These are phyloP conservation scores for Magallana gigas DNA, from an alignment of 1,140 invertebrate genomes.

Conservation along the genomic window DNA sequence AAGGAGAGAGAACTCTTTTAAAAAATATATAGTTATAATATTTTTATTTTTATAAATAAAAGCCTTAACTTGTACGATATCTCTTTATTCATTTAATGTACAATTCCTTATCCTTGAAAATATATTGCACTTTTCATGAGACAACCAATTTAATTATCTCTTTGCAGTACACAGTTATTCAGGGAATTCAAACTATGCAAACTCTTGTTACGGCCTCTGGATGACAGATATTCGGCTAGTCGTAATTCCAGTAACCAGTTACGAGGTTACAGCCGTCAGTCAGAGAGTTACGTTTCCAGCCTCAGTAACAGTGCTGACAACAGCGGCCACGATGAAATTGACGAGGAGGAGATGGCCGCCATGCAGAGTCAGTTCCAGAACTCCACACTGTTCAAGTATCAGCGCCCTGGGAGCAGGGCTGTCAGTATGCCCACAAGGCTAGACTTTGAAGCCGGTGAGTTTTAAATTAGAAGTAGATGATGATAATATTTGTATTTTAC, in stretches of 20 bases:
- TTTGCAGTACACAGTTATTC: slow-evolving; percentile 76
- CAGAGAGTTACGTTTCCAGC: slow-evolving; percentile 76
- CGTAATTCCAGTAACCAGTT: slow-evolving; percentile 74
- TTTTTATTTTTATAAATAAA: too few relatives aligned
- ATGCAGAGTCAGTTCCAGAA: slow-evolving; percentile 66
- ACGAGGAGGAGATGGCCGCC: slow-evolving; percentile 68
- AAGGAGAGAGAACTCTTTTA: too few relatives aligned
- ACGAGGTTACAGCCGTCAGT: slow-evolving; percentile 78
- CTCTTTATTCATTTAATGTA: too few relatives aligned
- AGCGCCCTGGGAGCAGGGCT: slow-evolving; percentile 75
- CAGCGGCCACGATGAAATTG: slow-evolving; percentile 69
- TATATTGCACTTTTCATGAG: too few relatives aligned
- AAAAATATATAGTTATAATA: too few relatives aligned
- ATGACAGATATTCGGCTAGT: slow-evolving; percentile 74
- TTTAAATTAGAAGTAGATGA: not conserved
- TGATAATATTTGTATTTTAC: too few relatives aligned
- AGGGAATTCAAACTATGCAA: slow-evolving; percentile 78
- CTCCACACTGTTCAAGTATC: slow-evolving; percentile 71
- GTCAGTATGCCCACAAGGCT: slow-evolving; percentile 70
- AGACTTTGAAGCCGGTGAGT: slow-evolving; percentile 62
- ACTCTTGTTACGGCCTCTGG: slow-evolving; percentile 75
- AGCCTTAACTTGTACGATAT: too few relatives aligned
- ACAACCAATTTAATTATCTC: too few relatives aligned
- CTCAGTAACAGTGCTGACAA: slow-evolving; percentile 77
- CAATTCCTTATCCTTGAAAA: too few relatives aligned